phyloP scores from a whole-genome alignment of 2,113 vertebrate genomes.

The Engystomops pustulosus region DNA sequence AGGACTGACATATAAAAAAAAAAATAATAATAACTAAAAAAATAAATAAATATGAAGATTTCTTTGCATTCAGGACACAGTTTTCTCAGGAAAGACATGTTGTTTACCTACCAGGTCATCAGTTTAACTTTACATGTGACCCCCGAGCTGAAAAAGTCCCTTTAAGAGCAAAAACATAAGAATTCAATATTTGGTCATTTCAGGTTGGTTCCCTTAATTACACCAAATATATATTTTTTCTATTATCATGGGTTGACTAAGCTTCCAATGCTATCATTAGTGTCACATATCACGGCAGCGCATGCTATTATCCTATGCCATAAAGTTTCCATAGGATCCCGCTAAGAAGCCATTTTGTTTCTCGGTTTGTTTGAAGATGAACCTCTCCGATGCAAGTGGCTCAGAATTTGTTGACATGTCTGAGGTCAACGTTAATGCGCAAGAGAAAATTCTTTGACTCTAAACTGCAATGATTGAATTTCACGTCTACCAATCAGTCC shows the following conservation, averaged over 20 bases:
- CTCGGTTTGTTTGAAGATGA: not conserved
- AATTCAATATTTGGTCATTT: no score
- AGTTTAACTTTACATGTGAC: no score
- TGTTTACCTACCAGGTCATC: no score
- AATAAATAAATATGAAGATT: no score
- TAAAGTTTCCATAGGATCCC: not conserved
- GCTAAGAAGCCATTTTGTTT: conserved; percentile 26
- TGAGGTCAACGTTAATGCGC: conserved; percentile 42
- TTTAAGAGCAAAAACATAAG: no score
- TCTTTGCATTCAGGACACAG: no score
- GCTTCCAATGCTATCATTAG: not conserved
- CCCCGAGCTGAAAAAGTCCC: no score
- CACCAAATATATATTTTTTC: not conserved
- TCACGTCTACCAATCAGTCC: conserved; percentile 37
- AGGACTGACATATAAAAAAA: no score
- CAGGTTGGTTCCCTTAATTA: no score
- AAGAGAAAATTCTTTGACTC: conserved; percentile 14
- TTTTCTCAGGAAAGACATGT: no score
- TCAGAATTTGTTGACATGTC: conserved; percentile 45
- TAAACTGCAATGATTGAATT: conserved; percentile 23
- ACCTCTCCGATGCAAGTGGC: not conserved
- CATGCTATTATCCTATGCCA: not conserved
- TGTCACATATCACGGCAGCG: not conserved
- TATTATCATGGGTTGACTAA: not conserved
- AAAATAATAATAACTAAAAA: no score